Evolutionary conservation across 2,888 invertebrate genomes (phyloP).

Genomic region (Ectropis crepuscularia): DNA sequence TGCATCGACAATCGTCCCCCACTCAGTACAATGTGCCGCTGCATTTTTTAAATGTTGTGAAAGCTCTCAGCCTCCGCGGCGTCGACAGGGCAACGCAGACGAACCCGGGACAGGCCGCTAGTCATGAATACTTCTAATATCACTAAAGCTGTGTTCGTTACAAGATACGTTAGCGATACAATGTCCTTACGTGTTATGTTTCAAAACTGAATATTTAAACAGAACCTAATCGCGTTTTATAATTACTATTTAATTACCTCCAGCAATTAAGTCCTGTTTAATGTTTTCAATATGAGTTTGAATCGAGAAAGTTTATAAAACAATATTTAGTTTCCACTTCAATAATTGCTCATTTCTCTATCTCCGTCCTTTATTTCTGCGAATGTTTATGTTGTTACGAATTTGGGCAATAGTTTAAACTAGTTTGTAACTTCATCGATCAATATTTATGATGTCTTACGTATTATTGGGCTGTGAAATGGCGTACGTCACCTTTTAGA

Average conservation of each 20-base stretch:
- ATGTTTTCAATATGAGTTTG: too few relatives aligned
- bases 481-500: slow-evolving; percentile 22
- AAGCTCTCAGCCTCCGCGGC: too few relatives aligned
- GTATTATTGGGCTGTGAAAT: slow-evolving; percentile 44
- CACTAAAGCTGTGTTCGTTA: slow-evolving; percentile 69
- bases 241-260: too few relatives aligned
- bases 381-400: slow-evolving; percentile 40
- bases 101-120: too few relatives aligned
- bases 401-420: slow-evolving; percentile 21
- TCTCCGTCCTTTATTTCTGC: slow-evolving; percentile 69
- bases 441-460: slow-evolving; percentile 37
- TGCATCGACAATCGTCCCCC: too few relatives aligned
- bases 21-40: too few relatives aligned
- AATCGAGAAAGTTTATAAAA: too few relatives aligned
- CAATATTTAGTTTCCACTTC: slow-evolving; percentile 39
- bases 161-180: slow-evolving; percentile 42
- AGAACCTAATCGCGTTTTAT: too few relatives aligned
- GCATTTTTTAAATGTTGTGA: too few relatives aligned
- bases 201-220: slow-evolving; percentile 26
- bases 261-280: too few relatives aligned
- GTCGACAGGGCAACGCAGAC: too few relatives aligned
- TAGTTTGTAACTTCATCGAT: slow-evolving; percentile 27
- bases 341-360: slow-evolving; percentile 72
- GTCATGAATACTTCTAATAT: slow-evolving; percentile 48
- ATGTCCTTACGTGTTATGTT: slow-evolving; percentile 30